phyloP scores from a whole-genome alignment of 64 coral and sea anemone genomes.

The Actinia tenebrosa region DNA sequence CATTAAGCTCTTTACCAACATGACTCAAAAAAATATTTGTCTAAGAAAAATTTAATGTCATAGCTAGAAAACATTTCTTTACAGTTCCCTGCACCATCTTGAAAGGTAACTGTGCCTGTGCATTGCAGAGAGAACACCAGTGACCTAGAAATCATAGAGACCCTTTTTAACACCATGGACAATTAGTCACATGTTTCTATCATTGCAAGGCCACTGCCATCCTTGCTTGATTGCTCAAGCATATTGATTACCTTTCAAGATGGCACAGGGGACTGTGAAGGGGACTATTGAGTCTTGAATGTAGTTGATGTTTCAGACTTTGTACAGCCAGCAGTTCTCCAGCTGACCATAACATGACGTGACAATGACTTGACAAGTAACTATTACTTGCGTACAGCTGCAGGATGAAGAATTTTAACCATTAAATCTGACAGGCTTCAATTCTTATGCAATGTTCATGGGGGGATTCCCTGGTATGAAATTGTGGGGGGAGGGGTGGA shows the following conservation, averaged over 20 bases:
- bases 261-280: no score
- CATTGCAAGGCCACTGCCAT: no score
- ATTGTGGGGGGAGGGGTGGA: no score
- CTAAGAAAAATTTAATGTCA: background rate
- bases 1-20: background rate
- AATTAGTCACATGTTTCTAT: no score
- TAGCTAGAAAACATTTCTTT: no score
- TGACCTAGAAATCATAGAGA: no score
- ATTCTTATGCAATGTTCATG: no score
- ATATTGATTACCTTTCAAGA: no score
- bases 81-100: no score
- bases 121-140: background rate
- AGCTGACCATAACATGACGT: background rate
- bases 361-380: background rate
- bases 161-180: no score
- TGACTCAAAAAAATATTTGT: background rate
- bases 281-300: background rate
- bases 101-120: no score
- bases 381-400: background rate
- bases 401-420: background rate
- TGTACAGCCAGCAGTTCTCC: conserved; percentile 10
- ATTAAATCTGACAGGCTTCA: background rate
- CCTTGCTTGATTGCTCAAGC: no score
- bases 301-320: conserved; percentile 11
- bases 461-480: background rate